These are phyloP conservation scores for Tarsius wallacei DNA, from an alignment of 2,797 vertebrate genomes.

Conservation along the genomic window DNA sequence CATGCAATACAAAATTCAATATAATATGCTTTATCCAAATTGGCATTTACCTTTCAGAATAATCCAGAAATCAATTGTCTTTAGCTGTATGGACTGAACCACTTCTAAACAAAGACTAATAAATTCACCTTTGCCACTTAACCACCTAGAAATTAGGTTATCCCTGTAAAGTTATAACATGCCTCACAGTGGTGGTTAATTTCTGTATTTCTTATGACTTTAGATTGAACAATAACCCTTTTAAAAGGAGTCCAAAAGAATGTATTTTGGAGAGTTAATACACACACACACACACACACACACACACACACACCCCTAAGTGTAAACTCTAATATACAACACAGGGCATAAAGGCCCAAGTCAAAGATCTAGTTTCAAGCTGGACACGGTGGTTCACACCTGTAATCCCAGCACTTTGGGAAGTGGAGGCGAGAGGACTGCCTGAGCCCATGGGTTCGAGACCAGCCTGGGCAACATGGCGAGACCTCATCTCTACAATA, in stretches of 20 bases:
- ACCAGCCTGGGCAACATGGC: too few relatives aligned
- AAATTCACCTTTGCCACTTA: neutral
- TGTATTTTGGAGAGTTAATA: neutral
- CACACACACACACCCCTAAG: neutral
- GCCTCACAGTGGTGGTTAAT: neutral
- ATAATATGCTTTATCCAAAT: neutral
- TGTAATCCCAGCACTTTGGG: too few relatives aligned
- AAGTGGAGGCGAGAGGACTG: too few relatives aligned
- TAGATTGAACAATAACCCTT: neutral
- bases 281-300: neutral
- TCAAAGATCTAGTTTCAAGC: neutral
- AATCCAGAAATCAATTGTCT: neutral
- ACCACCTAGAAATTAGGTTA: neutral
- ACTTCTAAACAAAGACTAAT: neutral
- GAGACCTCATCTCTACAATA: too few relatives aligned
- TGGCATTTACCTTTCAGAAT: slow-evolving; percentile 27
- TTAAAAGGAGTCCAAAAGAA: neutral
- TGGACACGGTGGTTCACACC: too few relatives aligned
- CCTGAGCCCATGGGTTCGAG: too few relatives aligned
- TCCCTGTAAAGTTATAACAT: neutral
- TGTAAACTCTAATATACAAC: neutral
- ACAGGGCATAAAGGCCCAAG: neutral
- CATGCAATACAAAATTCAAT: neutral
- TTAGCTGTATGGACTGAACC: neutral
- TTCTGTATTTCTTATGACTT: slow-evolving; percentile 7